These are phyloP conservation scores for Drosophila quadrilineata DNA, from an alignment of 1,140 invertebrate species.

Conservation along the genomic window DNA sequence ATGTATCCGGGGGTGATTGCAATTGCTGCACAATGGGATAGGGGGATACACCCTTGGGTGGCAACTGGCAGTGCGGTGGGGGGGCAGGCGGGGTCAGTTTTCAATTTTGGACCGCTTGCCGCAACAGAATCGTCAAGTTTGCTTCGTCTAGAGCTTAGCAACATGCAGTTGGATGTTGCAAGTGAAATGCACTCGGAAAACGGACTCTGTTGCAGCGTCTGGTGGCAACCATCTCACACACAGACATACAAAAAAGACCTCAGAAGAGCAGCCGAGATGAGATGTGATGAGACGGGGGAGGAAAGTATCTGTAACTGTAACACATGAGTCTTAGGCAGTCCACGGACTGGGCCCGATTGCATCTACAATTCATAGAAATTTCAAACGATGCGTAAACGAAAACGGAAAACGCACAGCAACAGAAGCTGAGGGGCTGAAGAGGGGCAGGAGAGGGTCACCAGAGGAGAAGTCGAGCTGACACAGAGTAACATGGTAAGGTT, in stretches of 20 bases:
- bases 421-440: background rate
- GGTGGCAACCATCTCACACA: background rate
- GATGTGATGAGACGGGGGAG: background rate
- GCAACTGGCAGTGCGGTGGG: background rate
- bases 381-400: slow-evolving; percentile 80
- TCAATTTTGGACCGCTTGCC: slow-evolving; percentile 59
- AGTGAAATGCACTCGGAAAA: slow-evolving; percentile 70
- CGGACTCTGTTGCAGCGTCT: too few relatives aligned
- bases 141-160: slow-evolving; percentile 76
- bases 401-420: slow-evolving; percentile 67
- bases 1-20: too few relatives aligned
- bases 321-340: slow-evolving; percentile 37
- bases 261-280: background rate
- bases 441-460: background rate
- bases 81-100: slow-evolving; percentile 38
- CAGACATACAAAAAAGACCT: slow-evolving; percentile 16
- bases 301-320: slow-evolving; percentile 25
- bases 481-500: background rate
- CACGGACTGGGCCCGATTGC: slow-evolving; percentile 75
- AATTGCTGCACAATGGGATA: too few relatives aligned
- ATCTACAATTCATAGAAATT: slow-evolving; percentile 81
- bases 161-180: slow-evolving; percentile 59
- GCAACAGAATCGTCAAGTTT: slow-evolving; percentile 70
- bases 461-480: too few relatives aligned
- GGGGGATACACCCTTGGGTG: too few relatives aligned